phyloP scores from a whole-genome alignment of 2,888 invertebrate species.

The Nyleta sp. region DNA sequence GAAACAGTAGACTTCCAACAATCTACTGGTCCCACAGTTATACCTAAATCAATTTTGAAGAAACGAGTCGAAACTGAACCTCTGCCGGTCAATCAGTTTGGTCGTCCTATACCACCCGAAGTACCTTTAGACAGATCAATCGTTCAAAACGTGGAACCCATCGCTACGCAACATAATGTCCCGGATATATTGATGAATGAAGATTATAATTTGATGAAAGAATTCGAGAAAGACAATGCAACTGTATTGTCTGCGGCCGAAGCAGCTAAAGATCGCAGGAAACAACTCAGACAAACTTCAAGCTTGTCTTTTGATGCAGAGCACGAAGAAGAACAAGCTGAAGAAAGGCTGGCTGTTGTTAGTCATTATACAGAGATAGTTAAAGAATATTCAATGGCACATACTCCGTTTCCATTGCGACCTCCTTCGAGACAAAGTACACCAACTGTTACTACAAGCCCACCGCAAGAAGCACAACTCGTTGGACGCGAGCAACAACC shows the following conservation, averaged over 20 bases:
- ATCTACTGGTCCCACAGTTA: constrained; percentile 81
- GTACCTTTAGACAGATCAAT: constrained; percentile 72
- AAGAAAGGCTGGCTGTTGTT: constrained; percentile 84
- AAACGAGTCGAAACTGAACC: constrained; percentile 81
- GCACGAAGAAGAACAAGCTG: constrained; percentile 74
- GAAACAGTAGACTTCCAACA: constrained; percentile 7
- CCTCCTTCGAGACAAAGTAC: constrained; percentile 40
- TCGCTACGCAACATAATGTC: constrained; percentile 55
- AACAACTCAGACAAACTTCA: constrained; percentile 74
- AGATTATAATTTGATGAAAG: constrained; percentile 70
- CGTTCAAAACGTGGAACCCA: constrained; percentile 47
- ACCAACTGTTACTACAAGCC: neutral
- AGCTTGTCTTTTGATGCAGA: constrained; percentile 73
- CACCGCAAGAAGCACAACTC: constrained; percentile 2
- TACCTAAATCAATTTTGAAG: constrained; percentile 92
- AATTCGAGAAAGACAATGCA: constrained; percentile 77
- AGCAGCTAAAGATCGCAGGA: constrained; percentile 78
- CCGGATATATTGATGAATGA: neutral
- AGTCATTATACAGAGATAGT: constrained; percentile 93
- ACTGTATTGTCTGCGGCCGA: constrained; percentile 79
- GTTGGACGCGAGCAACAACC: constrained; percentile 3
- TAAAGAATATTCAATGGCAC: constrained; percentile 85
- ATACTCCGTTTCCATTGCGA: constrained; percentile 59
- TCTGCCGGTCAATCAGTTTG: constrained; percentile 74
- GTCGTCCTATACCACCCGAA: constrained; percentile 77